Conservation (phyloP, 1,140 invertebrate genomes). For the Thaumatotibia leucotreta region DNA sequence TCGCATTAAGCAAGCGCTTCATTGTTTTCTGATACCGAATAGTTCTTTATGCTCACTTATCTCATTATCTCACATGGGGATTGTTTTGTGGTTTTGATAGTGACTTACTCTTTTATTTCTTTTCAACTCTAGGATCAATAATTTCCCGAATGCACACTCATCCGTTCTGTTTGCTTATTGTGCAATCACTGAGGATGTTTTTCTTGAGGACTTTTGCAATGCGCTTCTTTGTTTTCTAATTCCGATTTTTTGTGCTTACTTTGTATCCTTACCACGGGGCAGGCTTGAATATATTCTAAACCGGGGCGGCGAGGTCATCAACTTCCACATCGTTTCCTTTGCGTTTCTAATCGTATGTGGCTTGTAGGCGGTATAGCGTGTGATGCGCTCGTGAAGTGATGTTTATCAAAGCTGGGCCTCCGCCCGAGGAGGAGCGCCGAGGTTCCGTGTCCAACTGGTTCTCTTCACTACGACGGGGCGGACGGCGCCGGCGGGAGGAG, state of each 20-base stretch:
- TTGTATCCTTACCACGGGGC: neutral
- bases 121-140: neutral
- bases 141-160: neutral
- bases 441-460: conserved; percentile 85
- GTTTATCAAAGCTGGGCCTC: conserved; percentile 73
- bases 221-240: neutral
- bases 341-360: conserved; percentile 31
- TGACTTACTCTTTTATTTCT: neutral
- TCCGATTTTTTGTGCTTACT: neutral
- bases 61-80: no score
- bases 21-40: neutral
- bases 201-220: neutral
- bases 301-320: neutral
- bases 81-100: no score
- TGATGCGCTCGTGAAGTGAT: conserved; percentile 69
- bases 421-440: conserved; percentile 72
- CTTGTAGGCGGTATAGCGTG: conserved; percentile 30
- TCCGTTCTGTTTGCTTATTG: neutral
- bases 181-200: neutral
- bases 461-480: conserved; percentile 81
- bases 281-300: neutral
- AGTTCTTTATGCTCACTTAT: no score
- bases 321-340: conserved; percentile 23
- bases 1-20: neutral
- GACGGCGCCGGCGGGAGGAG: conserved; percentile 64